Percentiles rank a stretch among this genome's conserved stretches.
Evolutionary conservation across 2,797 vertebrate species (phyloP).

Genomic region (Eremophila alpestris): DNA sequence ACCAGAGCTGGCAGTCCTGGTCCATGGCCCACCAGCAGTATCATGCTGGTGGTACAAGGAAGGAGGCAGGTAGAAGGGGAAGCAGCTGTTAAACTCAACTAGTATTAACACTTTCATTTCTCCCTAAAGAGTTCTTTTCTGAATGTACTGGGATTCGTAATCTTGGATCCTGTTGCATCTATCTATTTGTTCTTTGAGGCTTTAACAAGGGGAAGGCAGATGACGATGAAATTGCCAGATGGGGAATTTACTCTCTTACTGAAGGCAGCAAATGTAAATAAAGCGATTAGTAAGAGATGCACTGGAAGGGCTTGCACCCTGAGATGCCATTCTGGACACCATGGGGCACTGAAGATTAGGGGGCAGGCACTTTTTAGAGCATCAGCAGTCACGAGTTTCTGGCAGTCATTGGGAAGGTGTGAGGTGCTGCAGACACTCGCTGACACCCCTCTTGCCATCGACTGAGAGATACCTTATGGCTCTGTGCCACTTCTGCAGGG

Average conservation of each 20-base stretch:
- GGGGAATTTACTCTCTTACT: neutral
- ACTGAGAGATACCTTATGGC: neutral
- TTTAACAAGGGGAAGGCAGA: neutral
- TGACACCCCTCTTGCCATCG: neutral
- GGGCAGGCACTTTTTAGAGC: neutral
- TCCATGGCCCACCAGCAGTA: neutral
- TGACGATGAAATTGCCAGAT: neutral
- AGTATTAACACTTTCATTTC: neutral
- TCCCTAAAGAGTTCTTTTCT: neutral
- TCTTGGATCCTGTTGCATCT: neutral
- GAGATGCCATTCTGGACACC: neutral
- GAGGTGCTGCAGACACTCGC: fast-evolving
- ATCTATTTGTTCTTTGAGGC: neutral
- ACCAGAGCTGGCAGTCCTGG: neutral
- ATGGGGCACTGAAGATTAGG: neutral
- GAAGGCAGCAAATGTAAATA: neutral
- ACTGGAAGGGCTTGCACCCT: neutral
- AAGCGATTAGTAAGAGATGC: neutral
- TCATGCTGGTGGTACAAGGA: neutral
- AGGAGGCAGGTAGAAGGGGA: neutral
- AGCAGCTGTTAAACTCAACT: neutral
- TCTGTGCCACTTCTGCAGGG: neutral
- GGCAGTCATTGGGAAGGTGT: neutral
- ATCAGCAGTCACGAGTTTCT: neutral
- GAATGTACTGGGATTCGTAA: neutral